Evolutionary conservation across 2,888 invertebrate genomes (phyloP).

Genomic region (Drosophila parthenogenetica): DNA sequence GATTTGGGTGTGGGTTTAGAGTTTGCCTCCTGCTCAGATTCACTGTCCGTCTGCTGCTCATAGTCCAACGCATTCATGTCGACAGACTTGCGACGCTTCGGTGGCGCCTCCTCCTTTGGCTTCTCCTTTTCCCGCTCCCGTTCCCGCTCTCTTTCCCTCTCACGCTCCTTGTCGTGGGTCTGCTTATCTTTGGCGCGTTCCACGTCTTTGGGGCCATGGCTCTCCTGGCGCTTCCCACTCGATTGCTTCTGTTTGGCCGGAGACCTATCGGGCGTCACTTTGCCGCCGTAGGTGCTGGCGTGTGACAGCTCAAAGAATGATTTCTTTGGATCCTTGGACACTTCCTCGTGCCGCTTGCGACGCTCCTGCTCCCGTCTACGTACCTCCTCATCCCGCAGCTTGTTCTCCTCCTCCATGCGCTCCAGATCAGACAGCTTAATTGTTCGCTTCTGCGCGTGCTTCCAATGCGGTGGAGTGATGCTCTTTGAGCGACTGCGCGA

Average conservation of each 20-base stretch:
- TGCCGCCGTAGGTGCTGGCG: conserved; percentile 84
- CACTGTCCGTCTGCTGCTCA: conserved; percentile 87
- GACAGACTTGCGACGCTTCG: conserved; percentile 84
- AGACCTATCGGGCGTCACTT: conserved; percentile 82
- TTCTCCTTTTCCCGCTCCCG: conserved; percentile 59
- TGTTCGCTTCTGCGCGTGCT: conserved; percentile 93
- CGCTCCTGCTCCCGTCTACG: conserved; percentile 86
- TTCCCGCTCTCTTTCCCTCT: conserved; percentile 53
- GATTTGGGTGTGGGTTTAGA: conserved; percentile 56
- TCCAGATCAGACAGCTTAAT: conserved; percentile 93
- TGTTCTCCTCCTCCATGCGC: conserved; percentile 89
- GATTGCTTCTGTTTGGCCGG: conserved; percentile 45
- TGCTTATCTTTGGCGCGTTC: conserved; percentile 52
- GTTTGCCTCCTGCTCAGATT: conserved; percentile 86
- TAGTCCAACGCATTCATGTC: conserved; percentile 91
- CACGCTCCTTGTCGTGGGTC: conserved; percentile 35
- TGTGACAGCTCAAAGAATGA: conserved; percentile 85
- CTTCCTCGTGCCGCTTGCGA: conserved; percentile 86
- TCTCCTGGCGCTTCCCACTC: conserved; percentile 29
- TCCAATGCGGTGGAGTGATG: conserved; percentile 97
- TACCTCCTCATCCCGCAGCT: conserved; percentile 87
- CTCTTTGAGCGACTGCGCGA: conserved; percentile 93
- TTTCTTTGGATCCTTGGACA: conserved; percentile 85
- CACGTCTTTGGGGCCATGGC: conserved; percentile 51
- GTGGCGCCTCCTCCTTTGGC: conserved; percentile 54